These are phyloP conservation scores for Heloderma charlesbogerti DNA, from an alignment of 2,113 vertebrate species.

Conservation along the genomic window DNA sequence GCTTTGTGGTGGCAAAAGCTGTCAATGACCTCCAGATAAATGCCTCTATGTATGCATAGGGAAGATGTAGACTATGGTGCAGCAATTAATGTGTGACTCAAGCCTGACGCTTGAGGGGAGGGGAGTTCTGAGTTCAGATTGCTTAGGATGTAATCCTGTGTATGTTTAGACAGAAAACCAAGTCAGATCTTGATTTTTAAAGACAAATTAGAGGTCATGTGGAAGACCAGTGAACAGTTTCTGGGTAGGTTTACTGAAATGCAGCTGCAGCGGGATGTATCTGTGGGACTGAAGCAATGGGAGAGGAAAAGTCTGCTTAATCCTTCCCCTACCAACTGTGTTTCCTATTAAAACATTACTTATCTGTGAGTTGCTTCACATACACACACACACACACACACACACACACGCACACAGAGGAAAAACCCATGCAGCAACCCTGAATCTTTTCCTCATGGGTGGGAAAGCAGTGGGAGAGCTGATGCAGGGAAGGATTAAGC, in stretches of 20 bases:
- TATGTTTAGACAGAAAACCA: too few species aligned
- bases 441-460: too few species aligned
- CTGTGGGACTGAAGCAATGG: background rate
- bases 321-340: background rate
- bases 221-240: background rate
- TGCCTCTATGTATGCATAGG: too few species aligned
- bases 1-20: background rate
- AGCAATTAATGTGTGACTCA: background rate
- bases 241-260: background rate
- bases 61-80: background rate
- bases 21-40: background rate
- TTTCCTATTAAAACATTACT: background rate
- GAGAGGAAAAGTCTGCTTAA: background rate
- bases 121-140: too few species aligned
- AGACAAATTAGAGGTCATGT: background rate
- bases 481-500: too few species aligned
- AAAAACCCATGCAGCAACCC: background rate
- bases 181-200: background rate
- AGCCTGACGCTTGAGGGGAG: background rate
- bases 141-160: too few species aligned
- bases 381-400: background rate
- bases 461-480: too few species aligned
- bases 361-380: background rate
- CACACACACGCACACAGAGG: background rate
- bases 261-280: background rate